Evolutionary conservation across 1,140 invertebrate species (phyloP).

Genomic region (Platyura marginata): DNA sequence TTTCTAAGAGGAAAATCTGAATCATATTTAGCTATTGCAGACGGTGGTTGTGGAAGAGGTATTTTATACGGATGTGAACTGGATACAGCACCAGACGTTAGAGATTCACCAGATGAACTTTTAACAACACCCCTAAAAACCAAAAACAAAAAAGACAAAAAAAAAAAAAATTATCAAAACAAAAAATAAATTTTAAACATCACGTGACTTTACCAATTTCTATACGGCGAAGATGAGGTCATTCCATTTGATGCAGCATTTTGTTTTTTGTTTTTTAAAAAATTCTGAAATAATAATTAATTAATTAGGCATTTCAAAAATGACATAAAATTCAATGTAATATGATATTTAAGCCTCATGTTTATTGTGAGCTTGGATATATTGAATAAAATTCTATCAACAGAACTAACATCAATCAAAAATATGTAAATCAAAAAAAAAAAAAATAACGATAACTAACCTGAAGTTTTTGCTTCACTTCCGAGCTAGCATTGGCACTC

Average conservation of each 20-base stretch:
- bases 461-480: slow-evolving; percentile 88
- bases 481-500: slow-evolving; percentile 84
- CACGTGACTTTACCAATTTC: slow-evolving; percentile 48
- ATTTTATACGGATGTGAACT: slow-evolving; percentile 47
- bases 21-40: slow-evolving; percentile 42
- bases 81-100: slow-evolving; percentile 30
- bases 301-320: too few species aligned
- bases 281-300: slow-evolving; percentile 42
- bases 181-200: slow-evolving; percentile 1
- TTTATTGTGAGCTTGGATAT: too few species aligned
- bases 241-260: slow-evolving; percentile 57
- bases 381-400: background rate
- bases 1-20: slow-evolving; percentile 85
- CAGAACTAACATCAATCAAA: background rate
- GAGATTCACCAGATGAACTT: slow-evolving; percentile 37
- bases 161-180: slow-evolving; percentile 2
- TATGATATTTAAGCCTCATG: slow-evolving; percentile 3
- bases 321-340: too few species aligned
- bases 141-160: slow-evolving; percentile 4
- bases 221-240: slow-evolving; percentile 46
- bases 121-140: slow-evolving; percentile 34
- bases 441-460: too few species aligned
- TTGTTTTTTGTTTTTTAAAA: slow-evolving; percentile 78
- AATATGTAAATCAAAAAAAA: background rate
- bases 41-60: slow-evolving; percentile 31